Base-by-base conservation (phyloP, 2,888 invertebrate genomes). In the Agrypnus murinus region DNA sequence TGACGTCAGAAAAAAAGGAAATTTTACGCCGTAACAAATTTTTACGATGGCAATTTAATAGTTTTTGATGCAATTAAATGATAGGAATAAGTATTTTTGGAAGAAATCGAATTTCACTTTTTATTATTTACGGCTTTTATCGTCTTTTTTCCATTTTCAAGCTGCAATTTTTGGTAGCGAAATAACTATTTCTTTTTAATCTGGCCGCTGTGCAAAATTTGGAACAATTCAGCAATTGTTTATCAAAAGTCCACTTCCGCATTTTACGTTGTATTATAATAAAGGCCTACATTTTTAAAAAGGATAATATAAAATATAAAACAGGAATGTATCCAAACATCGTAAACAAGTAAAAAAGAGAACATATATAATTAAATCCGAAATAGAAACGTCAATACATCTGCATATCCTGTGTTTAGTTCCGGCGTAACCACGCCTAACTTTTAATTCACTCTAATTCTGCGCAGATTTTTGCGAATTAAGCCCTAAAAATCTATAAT, bases 371-470 rank as follows among this genome's bases (percentile, higher is more conserved):
- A 85, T 85, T 85, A 85, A 85, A 85, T 84, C 83, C 81, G 81
- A 82, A 85, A 84, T 85, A 85, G 84, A 84, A 85, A 85, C 85
- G 85, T 85, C 85, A 84, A 85, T 85, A 85, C 81, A 80, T 80
- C 79, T 80, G 79, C 79, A 80, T 80, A 80, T 82, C 83, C 79
- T 77, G 77, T 74, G 66, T 75, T 75, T 75, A 72, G 73, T 72
- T 74, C 69, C 71, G 73, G 74, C 72, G 75, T 71, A 83, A 84
- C 85, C 85, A 85, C 85, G 85, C 85, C 85, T 85, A 84, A 84
- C 84, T 85, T 85, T 85, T 85, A 85, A 79, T 83, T 84, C 84
- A 81, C 81, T 78, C 84, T 84, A 84, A 84, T 83, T 83, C 85
- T 85, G 85, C 85, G 85, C 85, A 85, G 83, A 82, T 83, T 83